Base-by-base conservation (phyloP, 2,797 vertebrate genomes). In the Staurois parvus region DNA sequence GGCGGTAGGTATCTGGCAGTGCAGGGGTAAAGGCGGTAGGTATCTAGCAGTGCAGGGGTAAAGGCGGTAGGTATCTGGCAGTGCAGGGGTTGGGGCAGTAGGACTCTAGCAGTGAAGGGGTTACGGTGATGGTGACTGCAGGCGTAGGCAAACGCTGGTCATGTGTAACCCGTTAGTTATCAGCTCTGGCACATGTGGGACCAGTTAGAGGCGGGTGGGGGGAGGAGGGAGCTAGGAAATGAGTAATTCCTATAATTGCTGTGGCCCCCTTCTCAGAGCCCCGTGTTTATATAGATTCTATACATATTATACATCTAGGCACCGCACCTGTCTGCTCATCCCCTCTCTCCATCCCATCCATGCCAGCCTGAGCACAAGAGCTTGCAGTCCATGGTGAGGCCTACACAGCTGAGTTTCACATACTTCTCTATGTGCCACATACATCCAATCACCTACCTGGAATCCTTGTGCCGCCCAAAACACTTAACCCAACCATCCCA, bases 201-300 rank as follows among this genome's bases (percentile, higher is more conserved):
- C 59, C 13, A 4, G 56, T 83, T 83, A 83, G 15, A 13, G 59
- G 56, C 13, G 30, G 79, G 48, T 17, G 48, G 48, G 32, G n/a
- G 62, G 2, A 24, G 21, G 67, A 28, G 45, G 70, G 68, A 29
- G 37, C n/a, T 70, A 72, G 68, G 72, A 82, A 82, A 72, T 74
- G 72, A 72, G n/a, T 82, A 73, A 82, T 74, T 82, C 52, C 13
- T 4, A 40, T 42, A 83, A 83, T 83, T 75, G 42, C 72, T 62
- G 68, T 52, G 48, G 48, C 48, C 48, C 42, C 48, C 48, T 52
- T 52, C 48, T 52, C 24, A 5, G 26, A 21, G 28, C 42, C 26
- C 19, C 10, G 73, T 72, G 13, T 69, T 30, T 32, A 69, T 32
- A 69, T 52, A 69, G 12, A 15, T 17, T 69, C 28, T 32, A 3